phyloP scores from a whole-genome alignment of 64 coral and sea anemone species.

The Montipora cactus region DNA sequence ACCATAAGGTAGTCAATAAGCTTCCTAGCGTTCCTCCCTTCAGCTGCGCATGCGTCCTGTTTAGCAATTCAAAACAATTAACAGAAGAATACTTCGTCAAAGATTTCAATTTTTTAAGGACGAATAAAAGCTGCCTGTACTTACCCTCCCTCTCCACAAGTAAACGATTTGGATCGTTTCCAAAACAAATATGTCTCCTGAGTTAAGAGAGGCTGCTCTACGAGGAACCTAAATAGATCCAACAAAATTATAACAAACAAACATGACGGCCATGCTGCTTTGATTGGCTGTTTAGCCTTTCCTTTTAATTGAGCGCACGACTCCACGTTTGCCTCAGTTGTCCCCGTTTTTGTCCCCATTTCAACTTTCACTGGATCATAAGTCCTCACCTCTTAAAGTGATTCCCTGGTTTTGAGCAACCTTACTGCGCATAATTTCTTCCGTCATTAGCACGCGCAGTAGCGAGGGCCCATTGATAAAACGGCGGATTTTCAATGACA shows the following conservation, averaged over 20 bases:
- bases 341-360: no score
- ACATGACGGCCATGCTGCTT: not conserved
- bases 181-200: constrained; percentile 87
- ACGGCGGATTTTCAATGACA: no score
- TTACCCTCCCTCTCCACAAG: constrained; percentile 89
- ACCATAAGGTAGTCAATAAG: constrained; percentile 81
- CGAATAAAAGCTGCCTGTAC: not conserved
- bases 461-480: no score
- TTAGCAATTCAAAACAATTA: not conserved
- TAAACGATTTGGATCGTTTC: constrained; percentile 73
- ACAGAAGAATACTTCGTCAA: not conserved
- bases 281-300: no score
- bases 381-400: no score
- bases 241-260: no score
- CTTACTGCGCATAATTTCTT: no score
- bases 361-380: no score
- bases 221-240: constrained; percentile 64
- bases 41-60: constrained; percentile 85
- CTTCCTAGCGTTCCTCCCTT: constrained; percentile 77
- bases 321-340: no score
- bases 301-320: no score
- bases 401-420: no score
- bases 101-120: not conserved
- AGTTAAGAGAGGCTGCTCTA: constrained; percentile 86
- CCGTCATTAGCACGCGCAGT: no score